These are phyloP conservation scores for Aptenodytes patagonicus DNA, from an alignment of 2,113 vertebrate genomes.

Conservation along the genomic window DNA sequence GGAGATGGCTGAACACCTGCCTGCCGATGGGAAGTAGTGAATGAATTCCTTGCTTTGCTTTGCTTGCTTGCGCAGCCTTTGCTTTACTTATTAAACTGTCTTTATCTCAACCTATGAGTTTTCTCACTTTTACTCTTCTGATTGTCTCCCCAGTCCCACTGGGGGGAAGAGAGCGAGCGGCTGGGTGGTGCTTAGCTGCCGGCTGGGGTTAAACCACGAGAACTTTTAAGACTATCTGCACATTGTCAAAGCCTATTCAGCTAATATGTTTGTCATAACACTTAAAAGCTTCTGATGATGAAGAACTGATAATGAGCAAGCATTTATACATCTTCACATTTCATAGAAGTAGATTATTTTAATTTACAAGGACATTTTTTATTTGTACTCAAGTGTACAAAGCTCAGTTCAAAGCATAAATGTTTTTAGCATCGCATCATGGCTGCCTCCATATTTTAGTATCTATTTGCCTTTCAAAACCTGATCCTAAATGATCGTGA, in stretches of 20 bases:
- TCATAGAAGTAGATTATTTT: conserved; percentile 14
- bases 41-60: no score
- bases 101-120: no score
- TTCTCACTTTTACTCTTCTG: no score
- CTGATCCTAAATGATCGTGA: not conserved
- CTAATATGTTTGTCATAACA: not conserved
- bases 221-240: conserved; percentile 36
- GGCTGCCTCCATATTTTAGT: not conserved
- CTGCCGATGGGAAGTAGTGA: no score
- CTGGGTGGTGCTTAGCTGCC: no score
- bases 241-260: conserved; percentile 45
- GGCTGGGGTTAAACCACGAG: no score
- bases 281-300: not conserved
- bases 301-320: not conserved
- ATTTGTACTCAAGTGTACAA: not conserved
- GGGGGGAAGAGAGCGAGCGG: no score
- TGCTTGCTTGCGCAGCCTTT: no score
- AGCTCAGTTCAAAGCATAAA: not conserved
- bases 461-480: not conserved
- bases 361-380: not conserved
- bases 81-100: no score
- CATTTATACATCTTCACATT: not conserved
- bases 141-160: no score
- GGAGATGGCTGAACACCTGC: no score
- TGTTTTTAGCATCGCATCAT: not conserved